Percentiles rank a stretch among this genome's conserved stretches.
Conservation (phyloP, 1,140 invertebrate genomes). For the Trichogramma pretiosum region DNA sequence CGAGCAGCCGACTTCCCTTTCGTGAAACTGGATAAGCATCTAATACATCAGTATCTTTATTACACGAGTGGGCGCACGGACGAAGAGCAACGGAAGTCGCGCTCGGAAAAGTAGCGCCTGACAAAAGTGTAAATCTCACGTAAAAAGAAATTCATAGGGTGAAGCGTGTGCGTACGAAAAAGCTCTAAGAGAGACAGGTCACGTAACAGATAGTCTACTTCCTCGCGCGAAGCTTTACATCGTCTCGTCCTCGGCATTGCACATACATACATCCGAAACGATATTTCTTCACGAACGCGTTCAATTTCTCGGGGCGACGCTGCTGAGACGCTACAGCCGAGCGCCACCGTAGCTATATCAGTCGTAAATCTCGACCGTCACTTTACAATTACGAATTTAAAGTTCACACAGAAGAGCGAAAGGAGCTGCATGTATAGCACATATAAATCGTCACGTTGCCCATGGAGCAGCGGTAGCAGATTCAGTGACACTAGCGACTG, state of each 20-base stretch:
- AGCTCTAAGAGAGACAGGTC: no score
- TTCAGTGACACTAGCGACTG: no score
- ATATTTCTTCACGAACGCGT: conserved; percentile 3
- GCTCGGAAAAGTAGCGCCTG: no score
- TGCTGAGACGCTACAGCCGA: no score
- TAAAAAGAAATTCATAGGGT: no score
- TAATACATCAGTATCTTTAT: conserved; percentile 21
- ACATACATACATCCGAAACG: neutral
- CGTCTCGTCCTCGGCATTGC: neutral
- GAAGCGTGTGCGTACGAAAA: no score
- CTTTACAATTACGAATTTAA: conserved; percentile 1
- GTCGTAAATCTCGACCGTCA: neutral
- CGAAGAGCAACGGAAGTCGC: conserved; percentile 12
- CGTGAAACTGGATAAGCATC: conserved; percentile 17
- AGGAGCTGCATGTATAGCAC: no score
- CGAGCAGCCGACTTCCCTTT: conserved; percentile 4
- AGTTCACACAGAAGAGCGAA: no score
- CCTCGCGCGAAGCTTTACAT: neutral
- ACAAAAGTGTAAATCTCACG: no score
- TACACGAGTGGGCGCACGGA: conserved; percentile 13
- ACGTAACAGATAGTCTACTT: no score
- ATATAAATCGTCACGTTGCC: no score
- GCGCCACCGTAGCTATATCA: neutral
- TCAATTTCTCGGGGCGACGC: neutral
- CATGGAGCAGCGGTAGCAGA: no score